Base-by-base conservation (phyloP, 2,888 invertebrate species). In the Scaeva pyrastri region DNA sequence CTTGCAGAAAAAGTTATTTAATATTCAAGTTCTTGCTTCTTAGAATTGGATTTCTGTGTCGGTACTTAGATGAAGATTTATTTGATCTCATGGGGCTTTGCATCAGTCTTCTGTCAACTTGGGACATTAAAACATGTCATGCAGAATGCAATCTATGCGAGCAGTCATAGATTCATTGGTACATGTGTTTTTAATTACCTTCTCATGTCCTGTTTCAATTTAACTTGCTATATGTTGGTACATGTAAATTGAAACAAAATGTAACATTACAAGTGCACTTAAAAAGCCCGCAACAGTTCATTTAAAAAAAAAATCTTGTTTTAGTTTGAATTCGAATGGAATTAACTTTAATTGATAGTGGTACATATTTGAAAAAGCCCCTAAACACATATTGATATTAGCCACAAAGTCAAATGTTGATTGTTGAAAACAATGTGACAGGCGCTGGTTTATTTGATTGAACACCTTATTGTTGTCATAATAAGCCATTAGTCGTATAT, bases 381-480 rank as follows among this genome's bases (percentile, higher is more conserved):
- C 41, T 14, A 41, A 62, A 41, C 62, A 64, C 14, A 45, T 45
- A 64, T 45, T 45, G 43, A 26, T n/a, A n/a, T 43, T 45, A 26
- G 11, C 45, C 43, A 45, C 62, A 43, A 43, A 64, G 5, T 23
- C 1, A 26, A 45, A 45, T 45, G 41, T 43, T 4, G 10, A 62
- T 23, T n/a, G n/a, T 26, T 23, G 11, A 62, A 43, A n/a, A 10
- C 62, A 23, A 62, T 23, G 23, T 23, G 36, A 43, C 43, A 45
- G 62, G 45, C 43, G 11, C 62, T 45, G 62, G 43, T 45, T 45
- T 45, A 64, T 64, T 64, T 26, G 26, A 31, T 11, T 64, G 43
- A 23, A 16, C 26, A 43, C 43, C 23, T 21, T 39, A 21, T 60
- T 39, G 39, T 39, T 21, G n/a, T 26, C n/a, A 26, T 5, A 62